These are phyloP conservation scores for Protosalanx chinensis DNA, from an alignment of 2,797 vertebrate species.

Conservation along the genomic window DNA sequence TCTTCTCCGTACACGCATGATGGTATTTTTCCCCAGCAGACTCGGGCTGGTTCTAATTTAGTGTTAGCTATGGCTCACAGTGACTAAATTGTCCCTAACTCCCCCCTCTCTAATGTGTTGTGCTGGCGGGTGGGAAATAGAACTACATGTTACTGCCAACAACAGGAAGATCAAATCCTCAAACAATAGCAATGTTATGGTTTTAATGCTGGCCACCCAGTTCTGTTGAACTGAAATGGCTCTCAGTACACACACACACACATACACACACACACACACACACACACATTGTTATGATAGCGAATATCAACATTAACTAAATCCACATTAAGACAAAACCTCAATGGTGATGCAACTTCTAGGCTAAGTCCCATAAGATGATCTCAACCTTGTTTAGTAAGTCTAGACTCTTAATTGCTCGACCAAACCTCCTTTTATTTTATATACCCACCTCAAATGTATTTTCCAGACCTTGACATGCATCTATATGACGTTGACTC, in stretches of 20 bases:
- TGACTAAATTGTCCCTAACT: neutral
- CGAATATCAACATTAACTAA: neutral
- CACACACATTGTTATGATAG: neutral
- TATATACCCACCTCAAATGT: neutral
- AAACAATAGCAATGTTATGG: neutral
- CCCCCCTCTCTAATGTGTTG: neutral
- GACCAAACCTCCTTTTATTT: neutral
- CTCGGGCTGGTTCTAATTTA: conserved; percentile 8
- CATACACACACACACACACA: neutral
- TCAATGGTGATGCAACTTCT: neutral
- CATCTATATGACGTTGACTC: neutral
- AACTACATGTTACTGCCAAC: neutral
- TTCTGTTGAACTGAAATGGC: neutral
- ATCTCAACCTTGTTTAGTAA: neutral
- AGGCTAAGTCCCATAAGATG: neutral
- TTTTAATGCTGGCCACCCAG: neutral
- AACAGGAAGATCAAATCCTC: neutral
- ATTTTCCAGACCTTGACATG: neutral
- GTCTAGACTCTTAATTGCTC: neutral
- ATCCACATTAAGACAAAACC: neutral
- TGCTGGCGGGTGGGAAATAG: neutral
- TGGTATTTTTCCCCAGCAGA: neutral
- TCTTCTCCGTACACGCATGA: conserved; percentile 3
- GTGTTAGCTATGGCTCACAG: neutral
- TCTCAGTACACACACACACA: neutral